Evolutionary conservation across 2,797 vertebrate species (phyloP).

Genomic region (Ctenopoma kingsleyae): DNA sequence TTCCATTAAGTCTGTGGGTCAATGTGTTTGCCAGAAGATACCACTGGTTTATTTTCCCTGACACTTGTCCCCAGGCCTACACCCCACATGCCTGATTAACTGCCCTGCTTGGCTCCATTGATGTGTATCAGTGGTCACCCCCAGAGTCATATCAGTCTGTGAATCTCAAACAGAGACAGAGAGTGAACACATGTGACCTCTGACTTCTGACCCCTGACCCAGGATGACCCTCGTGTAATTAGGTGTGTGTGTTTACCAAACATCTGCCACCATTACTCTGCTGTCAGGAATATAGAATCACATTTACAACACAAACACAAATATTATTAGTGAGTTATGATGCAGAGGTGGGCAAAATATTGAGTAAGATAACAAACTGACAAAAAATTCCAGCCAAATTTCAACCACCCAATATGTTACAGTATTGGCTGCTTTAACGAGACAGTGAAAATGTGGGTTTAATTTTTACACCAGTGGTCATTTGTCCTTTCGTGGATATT

Average conservation of each 20-base stretch:
- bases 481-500: constrained; percentile 44
- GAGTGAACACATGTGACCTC: constrained; percentile 50
- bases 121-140: constrained; percentile 72
- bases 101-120: constrained; percentile 67
- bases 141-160: constrained; percentile 73
- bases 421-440: constrained; percentile 26
- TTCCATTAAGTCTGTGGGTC: constrained; percentile 75
- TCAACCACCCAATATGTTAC: constrained; percentile 28
- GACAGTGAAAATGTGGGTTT: constrained; percentile 39
- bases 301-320: constrained; percentile 25
- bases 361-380: constrained; percentile 38
- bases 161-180: constrained; percentile 32
- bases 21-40: constrained; percentile 79
- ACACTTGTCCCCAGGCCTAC: constrained; percentile 57
- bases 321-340: constrained; percentile 44
- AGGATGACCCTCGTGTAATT: constrained; percentile 69
- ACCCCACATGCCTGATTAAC: constrained; percentile 74
- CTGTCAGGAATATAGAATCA: constrained; percentile 33
- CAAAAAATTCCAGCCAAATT: constrained; percentile 42
- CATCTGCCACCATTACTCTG: constrained; percentile 53
- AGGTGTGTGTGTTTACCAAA: constrained; percentile 70
- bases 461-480: constrained; percentile 33
- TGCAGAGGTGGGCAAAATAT: constrained; percentile 41
- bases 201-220: constrained; percentile 66
- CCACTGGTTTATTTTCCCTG: constrained; percentile 69